A percentile compares a stretch with the other conserved stretches of the same genome.
Conservation (phyloP, 2,113 vertebrate genomes). For the Syrmaticus mikado region DNA sequence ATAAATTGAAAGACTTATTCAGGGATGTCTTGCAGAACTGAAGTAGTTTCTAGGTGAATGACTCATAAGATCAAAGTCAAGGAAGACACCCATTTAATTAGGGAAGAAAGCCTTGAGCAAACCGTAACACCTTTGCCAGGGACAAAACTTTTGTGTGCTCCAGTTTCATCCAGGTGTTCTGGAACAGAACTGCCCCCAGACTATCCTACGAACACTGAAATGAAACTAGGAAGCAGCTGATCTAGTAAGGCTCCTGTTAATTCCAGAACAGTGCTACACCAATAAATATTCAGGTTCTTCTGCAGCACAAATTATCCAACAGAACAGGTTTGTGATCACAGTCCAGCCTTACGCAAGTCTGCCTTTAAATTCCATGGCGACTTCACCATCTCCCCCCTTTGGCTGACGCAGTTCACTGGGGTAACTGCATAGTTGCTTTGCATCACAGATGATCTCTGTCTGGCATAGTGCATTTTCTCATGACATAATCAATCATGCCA, state of each 20-base stretch:
- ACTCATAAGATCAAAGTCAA: slow-evolving; percentile 71
- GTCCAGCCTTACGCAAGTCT: not conserved
- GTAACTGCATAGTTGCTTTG: not conserved
- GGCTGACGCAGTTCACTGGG: not conserved
- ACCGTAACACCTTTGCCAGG: slow-evolving; percentile 4
- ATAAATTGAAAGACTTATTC: slow-evolving; percentile 55
- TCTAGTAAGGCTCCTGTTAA: not conserved
- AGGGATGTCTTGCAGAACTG: slow-evolving; percentile 28
- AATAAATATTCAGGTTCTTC: slow-evolving; percentile 7
- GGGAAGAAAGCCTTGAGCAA: slow-evolving; percentile 54
- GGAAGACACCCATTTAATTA: slow-evolving; percentile 67
- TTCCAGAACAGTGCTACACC: not conserved
- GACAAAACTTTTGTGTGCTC: not conserved
- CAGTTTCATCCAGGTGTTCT: not conserved
- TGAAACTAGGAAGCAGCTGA: not conserved
- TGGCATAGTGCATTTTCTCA: not conserved
- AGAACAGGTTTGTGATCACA: not conserved
- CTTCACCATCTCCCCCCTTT: not conserved
- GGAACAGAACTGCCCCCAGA: not conserved
- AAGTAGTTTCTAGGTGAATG: slow-evolving; percentile 60
- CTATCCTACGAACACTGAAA: not conserved
- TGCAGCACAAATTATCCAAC: not conserved
- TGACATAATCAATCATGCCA: slow-evolving; percentile 9
- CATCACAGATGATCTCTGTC: not conserved
- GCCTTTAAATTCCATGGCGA: not conserved